Conservation (phyloP, 2,888 invertebrate genomes). For the Heliconius charithonia region DNA sequence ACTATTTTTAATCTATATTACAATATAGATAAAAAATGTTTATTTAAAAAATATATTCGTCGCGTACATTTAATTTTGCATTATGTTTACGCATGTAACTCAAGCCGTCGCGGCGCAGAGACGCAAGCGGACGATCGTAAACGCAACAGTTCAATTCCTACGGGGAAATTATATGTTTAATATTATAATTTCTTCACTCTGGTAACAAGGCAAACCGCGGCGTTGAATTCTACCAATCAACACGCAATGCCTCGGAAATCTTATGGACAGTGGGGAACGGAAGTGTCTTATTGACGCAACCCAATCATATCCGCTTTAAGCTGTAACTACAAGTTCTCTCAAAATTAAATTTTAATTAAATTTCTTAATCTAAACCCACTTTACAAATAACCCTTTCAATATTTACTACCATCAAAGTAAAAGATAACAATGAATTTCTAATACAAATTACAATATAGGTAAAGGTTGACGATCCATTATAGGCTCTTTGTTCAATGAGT, state of each 20-base stretch:
- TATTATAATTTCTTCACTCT: too few species aligned
- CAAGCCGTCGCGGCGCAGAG: too few species aligned
- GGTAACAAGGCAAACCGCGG: too few species aligned
- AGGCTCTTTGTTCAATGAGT: constrained; percentile 8
- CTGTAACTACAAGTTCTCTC: neutral
- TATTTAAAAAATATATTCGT: too few species aligned
- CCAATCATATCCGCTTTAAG: too few species aligned
- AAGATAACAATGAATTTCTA: neutral
- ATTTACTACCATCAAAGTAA: neutral
- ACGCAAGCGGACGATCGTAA: too few species aligned
- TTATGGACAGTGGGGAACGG: neutral
- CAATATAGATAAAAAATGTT: too few species aligned
- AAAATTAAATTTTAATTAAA: neutral
- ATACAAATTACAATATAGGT: neutral
- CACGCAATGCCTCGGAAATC: neutral
- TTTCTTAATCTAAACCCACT: neutral
- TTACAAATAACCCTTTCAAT: neutral
- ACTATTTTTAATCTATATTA: neutral
- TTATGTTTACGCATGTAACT: too few species aligned
- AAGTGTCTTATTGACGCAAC: neutral
- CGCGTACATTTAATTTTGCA: too few species aligned
- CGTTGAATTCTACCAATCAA: neutral
- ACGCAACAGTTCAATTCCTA: too few species aligned
- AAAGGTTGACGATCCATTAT: neutral
- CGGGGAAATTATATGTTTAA: too few species aligned